Evolutionary conservation across 2,797 vertebrate genomes (phyloP).

Genomic region (Octomys mimax): DNA sequence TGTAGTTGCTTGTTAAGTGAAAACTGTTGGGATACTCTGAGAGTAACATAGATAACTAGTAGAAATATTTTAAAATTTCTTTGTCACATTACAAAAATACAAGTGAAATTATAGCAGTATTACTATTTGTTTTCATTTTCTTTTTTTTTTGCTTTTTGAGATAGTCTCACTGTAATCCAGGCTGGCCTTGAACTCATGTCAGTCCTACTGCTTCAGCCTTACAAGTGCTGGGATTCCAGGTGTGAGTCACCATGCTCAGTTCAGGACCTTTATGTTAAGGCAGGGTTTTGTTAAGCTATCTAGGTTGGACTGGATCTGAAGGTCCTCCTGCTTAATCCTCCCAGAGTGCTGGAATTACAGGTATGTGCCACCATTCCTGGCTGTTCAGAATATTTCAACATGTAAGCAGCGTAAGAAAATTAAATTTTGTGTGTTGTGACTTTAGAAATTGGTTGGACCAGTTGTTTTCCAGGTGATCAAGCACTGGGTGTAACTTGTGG

Average conservation of each 20-base stretch:
- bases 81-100: not conserved
- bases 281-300: not conserved
- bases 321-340: not conserved
- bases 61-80: not conserved
- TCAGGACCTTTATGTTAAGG: not conserved
- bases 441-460: not conserved
- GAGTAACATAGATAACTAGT: not conserved
- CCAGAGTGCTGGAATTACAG: not conserved
- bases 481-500: not conserved
- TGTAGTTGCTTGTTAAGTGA: not conserved
- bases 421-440: not conserved
- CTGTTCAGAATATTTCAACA: not conserved
- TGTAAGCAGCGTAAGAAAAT: not conserved
- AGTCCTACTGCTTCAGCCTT: not conserved
- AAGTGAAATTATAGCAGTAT: not conserved
- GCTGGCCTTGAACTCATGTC: not conserved
- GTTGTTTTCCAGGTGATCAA: not conserved
- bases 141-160: too few species aligned
- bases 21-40: not conserved
- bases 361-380: not conserved
- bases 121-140: too few species aligned
- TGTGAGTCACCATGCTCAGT: not conserved
- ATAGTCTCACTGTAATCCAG: too few species aligned
- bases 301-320: not conserved
- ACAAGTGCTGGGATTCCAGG: not conserved